Evolutionary conservation across 2,888 invertebrate genomes (phyloP), one percentile per base, ranked within the genome.

Genomic region (Eupithecia insigniata): DNA sequence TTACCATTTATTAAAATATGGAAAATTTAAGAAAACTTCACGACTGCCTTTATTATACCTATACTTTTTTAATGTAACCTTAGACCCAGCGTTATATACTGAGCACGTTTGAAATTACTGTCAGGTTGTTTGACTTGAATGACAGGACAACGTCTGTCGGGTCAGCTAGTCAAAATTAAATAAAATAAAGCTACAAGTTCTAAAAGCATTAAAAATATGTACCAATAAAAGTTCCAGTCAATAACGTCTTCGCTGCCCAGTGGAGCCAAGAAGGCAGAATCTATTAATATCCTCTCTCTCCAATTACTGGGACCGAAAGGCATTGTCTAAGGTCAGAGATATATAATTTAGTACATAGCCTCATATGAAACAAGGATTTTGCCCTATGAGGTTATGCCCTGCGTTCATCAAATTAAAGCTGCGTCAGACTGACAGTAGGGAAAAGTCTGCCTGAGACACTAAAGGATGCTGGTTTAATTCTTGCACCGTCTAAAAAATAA

Each of bases 301-400:
- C 82, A 81, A 81, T 81, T 82, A 81, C 72, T 67, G 74, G 72
- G 74, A 80, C 78, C 71, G 79, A 80, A 81, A 69, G 70, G 75
- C 76, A 77, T 78, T 80, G 74, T 74, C 69, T 61, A 64, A 32
- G 26, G 8, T n/a, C 10, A 4, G 1, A 60, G 71, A 71, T 60
- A 46, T 12, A 51, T 18, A 67, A 71, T 62, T 69, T 67, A 18
- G 10, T 32, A 66, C 36, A 28, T 14, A 46, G 58, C 34, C n/a
- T 32, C 32, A n/a, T 26, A 14, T 14, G 22, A 8, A 55, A 55
- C 5, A 26, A 55, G 12, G 22, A 26, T 26, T 22, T 22, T 51
- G 1, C 51, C 2, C 7, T 18, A 16, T 1, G 46, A n/a, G n/a
- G n/a, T 51, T 22, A 2, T 46, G 46, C 10, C 7, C 46, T 7